Base-by-base conservation (phyloP, 1,140 invertebrate species). In the Coenobita brevimanus region DNA sequence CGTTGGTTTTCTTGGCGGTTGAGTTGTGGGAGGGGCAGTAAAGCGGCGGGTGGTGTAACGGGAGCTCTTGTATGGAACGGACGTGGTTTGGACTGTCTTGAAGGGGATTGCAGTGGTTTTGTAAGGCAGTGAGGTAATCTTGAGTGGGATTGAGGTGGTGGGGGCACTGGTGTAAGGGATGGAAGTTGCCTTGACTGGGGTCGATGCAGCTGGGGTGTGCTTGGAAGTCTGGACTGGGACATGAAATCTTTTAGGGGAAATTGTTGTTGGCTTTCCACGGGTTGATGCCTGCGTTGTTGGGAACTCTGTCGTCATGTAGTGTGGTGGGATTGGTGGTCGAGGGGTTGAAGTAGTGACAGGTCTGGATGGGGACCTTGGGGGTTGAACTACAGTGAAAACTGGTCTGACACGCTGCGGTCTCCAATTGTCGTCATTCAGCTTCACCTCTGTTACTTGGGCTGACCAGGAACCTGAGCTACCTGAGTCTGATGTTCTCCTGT, bases 391-490 rank as follows among this genome's bases (percentile, higher is more conserved):
- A 75, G 71, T 75, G 24, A 50, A 50, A n/a, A 24, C 27, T 69
- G 67, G 15, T 75, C 6, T 30, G 36, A 60, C 27, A 27, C 27
- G 33, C 30, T 87, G 60, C 21, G 84, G 76, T 64, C 38, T 79
- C 84, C 84, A 87, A 62, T 36, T 54, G 64, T 80, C 71, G 2
- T 43, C 60, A 38, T 67, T 57, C 3, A 87, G 43, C 41, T 87
- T 80, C 6, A 87, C 84, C 50, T 80, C 78, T 1, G 76, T 80
- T 21, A 87, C 84, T 38, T 87, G 76, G 36, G 84, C 27, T 27
- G 76, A 71, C 84, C 84, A 87, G 6, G 15, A 27, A 2, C 54
- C 81, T 38, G 62, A 24, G 30, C 54, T 73, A 2, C 10, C n/a
- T 54, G 27, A 17, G 38, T 71, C 36, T 15, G 46, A n/a, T 13